Evolutionary conservation across 2,113 vertebrate species (phyloP).

Genomic region (Cricetomys ansorgei): DNA sequence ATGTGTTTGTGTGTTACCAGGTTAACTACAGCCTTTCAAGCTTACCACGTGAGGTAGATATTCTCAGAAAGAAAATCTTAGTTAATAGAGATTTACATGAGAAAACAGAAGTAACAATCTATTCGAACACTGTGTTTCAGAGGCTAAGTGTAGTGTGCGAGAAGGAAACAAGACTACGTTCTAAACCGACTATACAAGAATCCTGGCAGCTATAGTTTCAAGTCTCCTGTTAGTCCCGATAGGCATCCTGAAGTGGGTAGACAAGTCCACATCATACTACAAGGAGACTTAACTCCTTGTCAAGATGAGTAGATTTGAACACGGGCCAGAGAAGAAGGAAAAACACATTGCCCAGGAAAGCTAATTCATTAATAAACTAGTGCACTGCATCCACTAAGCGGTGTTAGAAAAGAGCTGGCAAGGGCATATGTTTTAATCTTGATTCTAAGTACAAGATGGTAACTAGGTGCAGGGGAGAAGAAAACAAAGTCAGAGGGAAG

Average conservation of each 20-base stretch:
- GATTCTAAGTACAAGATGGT: not conserved
- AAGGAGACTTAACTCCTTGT: not conserved
- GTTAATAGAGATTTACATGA: slow-evolving; percentile 14
- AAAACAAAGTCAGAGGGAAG: not conserved
- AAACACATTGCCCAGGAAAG: not conserved
- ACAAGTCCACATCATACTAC: not conserved
- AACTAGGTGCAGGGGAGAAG: not conserved
- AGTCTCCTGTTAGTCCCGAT: not conserved
- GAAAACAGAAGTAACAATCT: not conserved
- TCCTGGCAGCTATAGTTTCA: not conserved
- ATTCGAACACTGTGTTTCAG: not conserved
- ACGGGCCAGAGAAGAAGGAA: not conserved
- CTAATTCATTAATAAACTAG: slow-evolving; percentile 1
- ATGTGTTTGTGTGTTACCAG: not conserved
- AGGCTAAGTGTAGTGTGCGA: not conserved
- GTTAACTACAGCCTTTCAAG: not conserved
- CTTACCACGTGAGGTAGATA: not conserved
- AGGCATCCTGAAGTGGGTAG: not conserved
- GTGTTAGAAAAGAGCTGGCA: not conserved
- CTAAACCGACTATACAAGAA: not conserved
- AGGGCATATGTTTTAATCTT: slow-evolving; percentile 36
- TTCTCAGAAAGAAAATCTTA: not conserved
- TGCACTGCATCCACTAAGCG: not conserved
- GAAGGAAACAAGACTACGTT: not conserved
- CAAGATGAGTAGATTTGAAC: not conserved